Conservation (phyloP, 2,797 vertebrate species). For the Hozukius guyotensis region DNA sequence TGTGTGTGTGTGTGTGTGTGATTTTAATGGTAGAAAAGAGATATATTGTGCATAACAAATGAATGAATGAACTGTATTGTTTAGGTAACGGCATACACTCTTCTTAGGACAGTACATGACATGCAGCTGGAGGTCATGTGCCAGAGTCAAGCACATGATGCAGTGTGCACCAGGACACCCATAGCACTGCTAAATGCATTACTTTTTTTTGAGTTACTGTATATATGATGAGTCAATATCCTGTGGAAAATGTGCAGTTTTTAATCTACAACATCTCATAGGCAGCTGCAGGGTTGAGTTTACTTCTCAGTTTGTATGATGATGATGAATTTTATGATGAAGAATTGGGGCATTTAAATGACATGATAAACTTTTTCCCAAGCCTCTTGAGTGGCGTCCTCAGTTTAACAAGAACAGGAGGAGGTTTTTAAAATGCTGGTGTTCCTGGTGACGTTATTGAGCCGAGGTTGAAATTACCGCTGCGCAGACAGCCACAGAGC, state of each 20-base stretch:
- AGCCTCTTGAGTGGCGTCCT: conserved; percentile 9
- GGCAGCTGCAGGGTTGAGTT: neutral
- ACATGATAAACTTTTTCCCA: neutral
- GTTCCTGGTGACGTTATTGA: conserved; percentile 55
- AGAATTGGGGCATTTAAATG: neutral
- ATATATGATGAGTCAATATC: conserved; percentile 7
- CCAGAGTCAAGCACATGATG: conserved; percentile 25
- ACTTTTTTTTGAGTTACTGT: neutral
- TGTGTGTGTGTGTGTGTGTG: neutral
- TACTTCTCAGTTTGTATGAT: neutral
- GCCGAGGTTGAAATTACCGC: conserved; percentile 58
- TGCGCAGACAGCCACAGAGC: conserved; percentile 57
- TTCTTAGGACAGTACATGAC: neutral
- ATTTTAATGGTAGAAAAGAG: conserved; percentile 3
- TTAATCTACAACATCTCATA: neutral
- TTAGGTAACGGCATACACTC: neutral
- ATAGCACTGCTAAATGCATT: conserved; percentile 10
- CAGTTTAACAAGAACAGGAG: conserved; percentile 67
- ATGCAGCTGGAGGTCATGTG: conserved; percentile 14
- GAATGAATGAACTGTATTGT: conserved; percentile 28
- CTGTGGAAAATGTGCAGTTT: conserved; percentile 14
- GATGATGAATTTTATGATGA: neutral
- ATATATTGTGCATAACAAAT: conserved; percentile 19
- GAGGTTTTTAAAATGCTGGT: conserved; percentile 57
- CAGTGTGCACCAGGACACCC: neutral